phyloP scores from a whole-genome alignment of 2,113 vertebrate genomes.

The Hyaena hyaena region DNA sequence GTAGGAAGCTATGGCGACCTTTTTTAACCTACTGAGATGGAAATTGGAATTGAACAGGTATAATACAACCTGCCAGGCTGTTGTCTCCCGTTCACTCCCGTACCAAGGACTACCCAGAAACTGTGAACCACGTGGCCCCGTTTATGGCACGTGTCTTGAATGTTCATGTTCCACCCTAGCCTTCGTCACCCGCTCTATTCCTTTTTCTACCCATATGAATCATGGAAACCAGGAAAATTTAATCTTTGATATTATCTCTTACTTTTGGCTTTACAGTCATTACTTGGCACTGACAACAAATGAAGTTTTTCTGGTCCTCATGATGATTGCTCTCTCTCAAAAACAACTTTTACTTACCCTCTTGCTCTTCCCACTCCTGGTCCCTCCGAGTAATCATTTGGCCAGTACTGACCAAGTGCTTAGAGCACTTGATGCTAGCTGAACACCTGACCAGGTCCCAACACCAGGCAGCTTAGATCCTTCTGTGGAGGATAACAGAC shows the following conservation, averaged over 20 bases:
- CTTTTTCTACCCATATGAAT: background rate
- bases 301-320: conserved; percentile 2
- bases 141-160: background rate
- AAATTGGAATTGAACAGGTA: background rate
- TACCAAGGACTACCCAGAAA: background rate
- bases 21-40: background rate
- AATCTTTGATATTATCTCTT: background rate
- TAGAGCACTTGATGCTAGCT: background rate
- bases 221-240: background rate
- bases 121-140: background rate
- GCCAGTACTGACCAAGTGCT: background rate
- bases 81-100: too few species aligned
- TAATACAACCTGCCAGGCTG: background rate
- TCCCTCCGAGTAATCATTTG: background rate
- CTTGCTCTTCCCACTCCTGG: background rate
- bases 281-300: background rate
- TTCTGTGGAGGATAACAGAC: background rate
- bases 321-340: background rate
- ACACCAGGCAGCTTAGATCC: background rate
- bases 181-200: background rate
- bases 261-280: background rate
- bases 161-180: background rate
- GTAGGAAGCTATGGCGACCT: background rate
- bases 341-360: background rate
- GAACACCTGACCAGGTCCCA: background rate